Percentiles rank a stretch among this genome's conserved stretches.
Conservation (phyloP, 2,113 vertebrate species). For the human (Homo sapiens) region GRCh38 chr6:75209001-75209500, state of each 20-base stretch:
- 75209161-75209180: neutral
- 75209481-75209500: neutral
- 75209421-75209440: neutral
- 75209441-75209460: neutral
- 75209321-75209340: neutral
- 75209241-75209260: neutral
- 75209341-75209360: neutral
- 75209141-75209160: neutral
- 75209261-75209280: neutral
- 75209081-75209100: neutral
- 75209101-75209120: constrained; percentile 64
- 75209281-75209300: neutral
- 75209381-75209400: neutral
- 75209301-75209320: neutral
- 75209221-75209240: neutral
- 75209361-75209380: neutral
- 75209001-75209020: neutral
- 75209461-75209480: neutral
- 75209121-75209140: constrained; percentile 40
- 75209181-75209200: neutral
- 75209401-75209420: neutral
- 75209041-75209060: neutral
- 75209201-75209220: neutral
- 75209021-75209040: neutral
- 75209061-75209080: constrained; percentile 64